phyloP scores from a whole-genome alignment of 2,888 invertebrate species.

The Junonia oenone region DNA sequence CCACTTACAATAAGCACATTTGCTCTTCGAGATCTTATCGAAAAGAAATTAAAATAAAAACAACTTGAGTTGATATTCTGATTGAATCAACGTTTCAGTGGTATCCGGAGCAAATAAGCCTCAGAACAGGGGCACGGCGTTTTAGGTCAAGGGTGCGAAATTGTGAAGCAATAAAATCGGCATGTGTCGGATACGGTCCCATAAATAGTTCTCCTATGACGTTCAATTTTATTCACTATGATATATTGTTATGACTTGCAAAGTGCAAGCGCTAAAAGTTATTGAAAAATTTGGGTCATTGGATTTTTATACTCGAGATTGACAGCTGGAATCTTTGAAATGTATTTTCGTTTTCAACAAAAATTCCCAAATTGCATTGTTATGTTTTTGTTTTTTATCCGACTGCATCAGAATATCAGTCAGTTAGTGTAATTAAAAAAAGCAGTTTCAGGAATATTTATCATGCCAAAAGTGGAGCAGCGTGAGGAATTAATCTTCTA shows the following conservation, averaged over 20 bases:
- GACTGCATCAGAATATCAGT: too few species aligned
- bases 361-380: too few species aligned
- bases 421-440: too few species aligned
- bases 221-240: slow-evolving; percentile 13
- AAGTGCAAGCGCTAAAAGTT: neutral
- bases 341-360: too few species aligned
- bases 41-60: neutral
- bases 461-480: too few species aligned
- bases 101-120: neutral
- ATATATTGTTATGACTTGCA: neutral
- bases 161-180: slow-evolving; percentile 8
- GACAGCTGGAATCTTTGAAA: neutral
- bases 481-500: too few species aligned
- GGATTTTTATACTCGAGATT: slow-evolving; percentile 3
- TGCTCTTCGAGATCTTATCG: neutral
- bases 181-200: slow-evolving; percentile 8
- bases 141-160: slow-evolving; percentile 20
- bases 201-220: slow-evolving; percentile 16
- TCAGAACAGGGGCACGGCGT: neutral
- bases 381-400: too few species aligned
- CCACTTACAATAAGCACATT: neutral
- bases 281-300: slow-evolving; percentile 8
- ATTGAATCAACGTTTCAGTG: neutral
- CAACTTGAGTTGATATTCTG: neutral
- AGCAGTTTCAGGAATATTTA: too few species aligned